Evolutionary conservation across 2,888 invertebrate species (phyloP), one percentile per base, ranked within the genome.

Genomic region (Fabriciana adippe): DNA sequence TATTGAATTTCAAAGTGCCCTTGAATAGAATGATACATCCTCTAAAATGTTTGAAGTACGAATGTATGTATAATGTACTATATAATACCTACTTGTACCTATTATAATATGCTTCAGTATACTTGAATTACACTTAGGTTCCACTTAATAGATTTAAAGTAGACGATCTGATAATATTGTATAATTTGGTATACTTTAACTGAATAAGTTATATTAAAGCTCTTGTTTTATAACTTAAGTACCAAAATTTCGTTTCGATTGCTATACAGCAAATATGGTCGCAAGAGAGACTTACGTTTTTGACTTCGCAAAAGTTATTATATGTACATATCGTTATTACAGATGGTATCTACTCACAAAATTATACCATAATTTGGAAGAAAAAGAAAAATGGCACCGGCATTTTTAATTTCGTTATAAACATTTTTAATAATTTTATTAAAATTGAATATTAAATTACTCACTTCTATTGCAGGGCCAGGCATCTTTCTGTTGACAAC

Each of bases 401-500:
- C 8, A 11, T 11, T 41, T 11, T 41, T 11, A 41, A 41, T 11
- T 18, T 18, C 18, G 18, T 18, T 18, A 18, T n/a, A n/a, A n/a
- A n/a, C n/a, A 8, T 41, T 35, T 14, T 26, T 8, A 54, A 4
- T 21, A 4, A 26, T 21, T 18, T 18, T 47, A 26, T 31, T 31
- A 21, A 31, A 15, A 0, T 15, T 0, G 1, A 16, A 0, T 6
- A 2, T 35, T 60, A 16, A 13, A 5, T 18, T 5, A 51, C 81
- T 81, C 81, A 97, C 97, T 94, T 97, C 96, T 64, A 98, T 95
- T 0, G 95, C 86, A 0, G 98, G 98, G 54, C 98, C 98, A 0
- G 98, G 98, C 93, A 98, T 94, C 89, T 95, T 95, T 73, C 98
- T 94, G 88, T 98, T 98, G 5, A 97, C 94, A 0, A 96, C 96